Conservation (phyloP, 2,888 invertebrate genomes). For the Synergus japonicus region DNA sequence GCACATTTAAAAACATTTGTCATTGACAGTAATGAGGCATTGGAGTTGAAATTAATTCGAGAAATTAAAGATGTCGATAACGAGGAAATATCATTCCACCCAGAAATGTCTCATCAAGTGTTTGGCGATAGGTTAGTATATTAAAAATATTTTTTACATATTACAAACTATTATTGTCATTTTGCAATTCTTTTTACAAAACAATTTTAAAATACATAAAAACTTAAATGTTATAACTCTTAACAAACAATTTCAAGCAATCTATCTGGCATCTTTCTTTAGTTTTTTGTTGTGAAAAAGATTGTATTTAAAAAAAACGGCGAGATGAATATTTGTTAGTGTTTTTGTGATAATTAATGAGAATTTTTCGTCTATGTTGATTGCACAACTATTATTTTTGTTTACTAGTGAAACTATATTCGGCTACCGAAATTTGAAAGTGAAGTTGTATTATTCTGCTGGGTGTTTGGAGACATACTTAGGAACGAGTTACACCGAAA, state of each 20-base stretch:
- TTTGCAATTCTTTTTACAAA: background rate
- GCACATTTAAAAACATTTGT: slow-evolving; percentile 74
- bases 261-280: no score
- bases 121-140: slow-evolving; percentile 86
- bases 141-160: background rate
- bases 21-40: slow-evolving; percentile 77
- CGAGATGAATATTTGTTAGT: no score
- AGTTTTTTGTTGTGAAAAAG: no score
- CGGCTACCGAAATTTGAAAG: slow-evolving; percentile 91
- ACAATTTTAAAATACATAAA: no score
- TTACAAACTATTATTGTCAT: background rate
- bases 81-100: slow-evolving; percentile 83
- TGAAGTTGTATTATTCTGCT: slow-evolving; percentile 90
- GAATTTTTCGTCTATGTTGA: background rate
- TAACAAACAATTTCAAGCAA: no score
- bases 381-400: background rate
- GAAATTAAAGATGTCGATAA: slow-evolving; percentile 83
- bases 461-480: slow-evolving; percentile 89
- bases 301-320: no score
- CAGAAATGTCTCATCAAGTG: slow-evolving; percentile 95
- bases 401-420: slow-evolving; percentile 90
- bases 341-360: background rate
- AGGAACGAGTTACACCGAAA: slow-evolving; percentile 85
- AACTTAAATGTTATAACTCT: no score
- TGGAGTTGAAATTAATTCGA: slow-evolving; percentile 81